These are phyloP conservation scores for Melanostigma gelatinosum DNA, from an alignment of 2,113 vertebrate genomes.

Conservation along the genomic window DNA sequence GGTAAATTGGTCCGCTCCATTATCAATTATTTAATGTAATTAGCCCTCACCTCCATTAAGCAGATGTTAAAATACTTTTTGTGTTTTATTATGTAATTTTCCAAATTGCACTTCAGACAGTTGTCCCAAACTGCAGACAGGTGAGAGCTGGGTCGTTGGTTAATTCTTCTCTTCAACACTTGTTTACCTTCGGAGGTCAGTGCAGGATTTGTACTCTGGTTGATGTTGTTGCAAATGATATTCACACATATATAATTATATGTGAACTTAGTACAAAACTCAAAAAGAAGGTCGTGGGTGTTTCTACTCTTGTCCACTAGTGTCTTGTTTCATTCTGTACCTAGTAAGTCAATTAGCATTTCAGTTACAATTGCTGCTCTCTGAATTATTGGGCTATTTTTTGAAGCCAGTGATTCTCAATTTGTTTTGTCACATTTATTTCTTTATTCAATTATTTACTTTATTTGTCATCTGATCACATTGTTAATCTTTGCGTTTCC, in stretches of 20 bases:
- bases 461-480: constrained; percentile 10
- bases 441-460: background rate
- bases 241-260: background rate
- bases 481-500: background rate
- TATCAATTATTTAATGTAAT: constrained; percentile 93
- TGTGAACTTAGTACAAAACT: constrained; percentile 13
- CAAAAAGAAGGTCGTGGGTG: background rate
- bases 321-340: constrained; percentile 1
- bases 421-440: background rate
- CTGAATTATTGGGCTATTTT: constrained; percentile 13
- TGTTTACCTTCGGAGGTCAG: constrained; percentile 69
- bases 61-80: constrained; percentile 85
- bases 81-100: constrained; percentile 81
- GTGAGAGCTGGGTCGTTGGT: constrained; percentile 78
- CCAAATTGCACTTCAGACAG: constrained; percentile 80
- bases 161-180: constrained; percentile 66
- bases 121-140: constrained; percentile 77
- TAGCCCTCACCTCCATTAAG: constrained; percentile 83
- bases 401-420: background rate
- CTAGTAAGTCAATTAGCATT: constrained; percentile 5
- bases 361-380: background rate
- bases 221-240: constrained; percentile 28
- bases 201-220: constrained; percentile 13
- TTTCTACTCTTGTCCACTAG: constrained; percentile 8
- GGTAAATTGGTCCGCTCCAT: constrained; percentile 87